Base-by-base conservation (phyloP, 2,797 vertebrate genomes). In the Sebastes wilsoni region DNA sequence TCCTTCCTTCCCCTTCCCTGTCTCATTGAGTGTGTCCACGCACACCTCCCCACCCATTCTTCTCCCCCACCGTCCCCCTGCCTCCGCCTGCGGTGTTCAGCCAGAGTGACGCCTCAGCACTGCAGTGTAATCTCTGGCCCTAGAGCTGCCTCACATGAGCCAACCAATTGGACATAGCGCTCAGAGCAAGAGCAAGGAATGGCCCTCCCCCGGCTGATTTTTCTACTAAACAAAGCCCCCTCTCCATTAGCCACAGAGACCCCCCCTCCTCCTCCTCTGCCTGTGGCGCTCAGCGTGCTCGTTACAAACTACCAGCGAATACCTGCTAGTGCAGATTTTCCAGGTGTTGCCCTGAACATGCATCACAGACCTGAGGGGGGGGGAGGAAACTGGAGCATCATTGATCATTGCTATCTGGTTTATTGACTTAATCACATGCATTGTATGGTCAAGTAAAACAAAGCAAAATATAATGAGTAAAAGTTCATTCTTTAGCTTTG, bases 51-150 rank as follows among this genome's bases (percentile, higher is more conserved):
- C 77, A 69, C 85, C 80, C 88, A 80, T 80, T 76, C 79, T 46
- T 80, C 76, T 69, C 80, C 66, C 34, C 4, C 34, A 8, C n/a
- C 55, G 12, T 16, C 82, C 78, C 74, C 77, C 76, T 81, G 73
- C 79, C 79, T 89, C 85, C 60, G 82, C 93, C 92, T 90, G 88
- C 89, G 80, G 92, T 90, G 91, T 77, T 91, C 79, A 90, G 82
- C 84, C 87, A 87, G 81, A 92, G 92, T 91, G 93, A 93, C 90
- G 86, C 93, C 91, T 94, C 91, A 93, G 93, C 93, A 94, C 92
- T 94, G 94, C 93, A 87, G 91, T 93, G 90, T 94, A 94, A 95
- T 94, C 93, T 90, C 88, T 92, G 88, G 92, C 88, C 90, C 84
- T 73, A 60, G 79, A 93, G 91, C 90, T 87, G 86, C 90, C 78